A percentile compares a stretch with the other conserved stretches of the same genome.
These are phyloP conservation scores for Athalia cordata DNA, from an alignment of 2,888 invertebrate species.

Conservation along the genomic window DNA sequence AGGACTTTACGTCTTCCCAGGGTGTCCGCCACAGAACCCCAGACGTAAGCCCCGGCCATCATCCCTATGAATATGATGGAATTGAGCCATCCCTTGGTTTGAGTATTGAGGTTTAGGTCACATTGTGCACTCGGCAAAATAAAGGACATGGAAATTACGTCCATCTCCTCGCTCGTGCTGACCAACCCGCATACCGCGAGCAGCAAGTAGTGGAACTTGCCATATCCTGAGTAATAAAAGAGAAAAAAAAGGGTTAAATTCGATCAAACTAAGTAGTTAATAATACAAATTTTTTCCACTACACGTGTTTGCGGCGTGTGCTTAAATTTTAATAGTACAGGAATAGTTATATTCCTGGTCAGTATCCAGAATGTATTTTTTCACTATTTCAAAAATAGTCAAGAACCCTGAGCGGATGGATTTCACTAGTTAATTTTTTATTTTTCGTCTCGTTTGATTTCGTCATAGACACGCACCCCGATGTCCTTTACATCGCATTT, in stretches of 20 bases:
- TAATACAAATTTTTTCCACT: background rate
- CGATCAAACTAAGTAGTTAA: background rate
- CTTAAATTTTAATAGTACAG: background rate
- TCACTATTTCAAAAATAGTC: background rate
- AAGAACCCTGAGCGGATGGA: no score
- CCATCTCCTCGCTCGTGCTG: slow-evolving; percentile 96
- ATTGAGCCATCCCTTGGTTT: slow-evolving; percentile 89
- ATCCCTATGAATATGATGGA: slow-evolving; percentile 91
- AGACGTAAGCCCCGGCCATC: slow-evolving; percentile 95
- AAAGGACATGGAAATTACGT: slow-evolving; percentile 96
- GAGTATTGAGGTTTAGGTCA: slow-evolving; percentile 90
- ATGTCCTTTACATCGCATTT: no score
- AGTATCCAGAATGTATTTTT: background rate
- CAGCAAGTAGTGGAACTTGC: slow-evolving; percentile 92
- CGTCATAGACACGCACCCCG: no score
- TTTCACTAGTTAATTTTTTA: no score
- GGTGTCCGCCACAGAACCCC: slow-evolving; percentile 94
- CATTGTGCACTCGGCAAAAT: slow-evolving; percentile 95
- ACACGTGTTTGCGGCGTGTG: background rate
- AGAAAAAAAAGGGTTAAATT: background rate
- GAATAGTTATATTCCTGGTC: slow-evolving; percentile 13
- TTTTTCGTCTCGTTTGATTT: no score
- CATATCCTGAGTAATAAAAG: slow-evolving; percentile 79
- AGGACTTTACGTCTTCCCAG: slow-evolving; percentile 91
- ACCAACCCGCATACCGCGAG: slow-evolving; percentile 95